A percentile compares a stretch with the other conserved stretches of the same genome.
phyloP scores from a whole-genome alignment of 2,113 vertebrate species.

The Carollia perspicillata region DNA sequence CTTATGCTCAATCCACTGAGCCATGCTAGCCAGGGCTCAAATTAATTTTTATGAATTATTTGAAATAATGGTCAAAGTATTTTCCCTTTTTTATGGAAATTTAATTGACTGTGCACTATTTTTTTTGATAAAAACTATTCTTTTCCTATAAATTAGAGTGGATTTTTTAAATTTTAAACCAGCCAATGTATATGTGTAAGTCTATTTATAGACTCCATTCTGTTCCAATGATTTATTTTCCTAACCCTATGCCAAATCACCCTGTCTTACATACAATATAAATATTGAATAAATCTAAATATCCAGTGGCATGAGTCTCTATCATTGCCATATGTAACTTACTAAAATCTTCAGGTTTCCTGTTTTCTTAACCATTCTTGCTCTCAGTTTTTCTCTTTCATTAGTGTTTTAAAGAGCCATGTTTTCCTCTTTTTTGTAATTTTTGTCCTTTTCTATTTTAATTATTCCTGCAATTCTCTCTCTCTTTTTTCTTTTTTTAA shows the following conservation, averaged over 20 bases:
- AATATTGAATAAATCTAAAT: neutral
- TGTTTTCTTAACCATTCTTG: neutral
- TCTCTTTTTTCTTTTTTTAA: neutral
- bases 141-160: neutral
- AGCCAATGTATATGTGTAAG: neutral
- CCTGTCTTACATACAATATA: neutral
- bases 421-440: neutral
- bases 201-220: neutral
- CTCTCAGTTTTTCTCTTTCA: neutral
- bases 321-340: neutral
- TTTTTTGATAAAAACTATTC: neutral
- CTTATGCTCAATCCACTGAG: too few relatives aligned
- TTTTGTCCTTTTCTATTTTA: neutral
- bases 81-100: neutral
- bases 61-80: neutral
- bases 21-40: neutral
- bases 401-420: neutral
- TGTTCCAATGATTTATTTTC: neutral
- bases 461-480: neutral
- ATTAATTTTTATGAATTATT: neutral
- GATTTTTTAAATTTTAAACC: neutral
- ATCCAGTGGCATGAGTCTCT: neutral
- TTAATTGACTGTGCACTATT: neutral
- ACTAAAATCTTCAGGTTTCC: neutral
- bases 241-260: neutral